Evolutionary conservation across 2,113 vertebrate species (phyloP).

Genomic region (Oryzias celebensis): DNA sequence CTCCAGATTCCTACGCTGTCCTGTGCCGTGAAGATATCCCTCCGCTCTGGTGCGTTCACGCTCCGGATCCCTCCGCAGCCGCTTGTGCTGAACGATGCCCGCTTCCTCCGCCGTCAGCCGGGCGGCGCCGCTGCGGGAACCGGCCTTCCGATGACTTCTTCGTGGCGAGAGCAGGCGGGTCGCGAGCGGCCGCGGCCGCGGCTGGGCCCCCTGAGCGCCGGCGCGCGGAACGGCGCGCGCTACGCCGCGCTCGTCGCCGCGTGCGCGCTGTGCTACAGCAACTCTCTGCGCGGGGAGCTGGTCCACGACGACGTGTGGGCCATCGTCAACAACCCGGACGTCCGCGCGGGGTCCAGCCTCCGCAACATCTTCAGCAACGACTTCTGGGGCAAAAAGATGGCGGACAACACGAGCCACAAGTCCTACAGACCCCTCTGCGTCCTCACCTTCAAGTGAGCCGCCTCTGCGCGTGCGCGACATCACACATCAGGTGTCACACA

Average conservation of each 20-base stretch:
- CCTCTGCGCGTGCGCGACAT: background rate
- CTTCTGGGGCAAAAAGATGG: conserved; percentile 97
- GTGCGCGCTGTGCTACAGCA: conserved; percentile 85
- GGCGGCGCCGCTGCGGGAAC: conserved; percentile 44
- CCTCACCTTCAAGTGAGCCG: conserved; percentile 92
- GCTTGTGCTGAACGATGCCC: background rate
- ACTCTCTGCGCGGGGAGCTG: conserved; percentile 89
- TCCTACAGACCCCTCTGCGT: conserved; percentile 94
- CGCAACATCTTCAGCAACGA: conserved; percentile 86
- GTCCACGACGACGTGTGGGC: conserved; percentile 98
- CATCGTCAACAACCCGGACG: conserved; percentile 93
- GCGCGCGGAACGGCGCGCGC: conserved; percentile 59
- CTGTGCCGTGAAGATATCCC: no score
- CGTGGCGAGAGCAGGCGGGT: conserved; percentile 44
- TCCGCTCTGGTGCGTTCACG: background rate
- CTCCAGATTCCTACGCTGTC: no score
- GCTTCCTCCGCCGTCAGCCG: conserved; percentile 13
- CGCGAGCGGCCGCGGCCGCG: conserved; percentile 26
- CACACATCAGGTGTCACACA: no score
- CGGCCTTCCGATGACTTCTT: conserved; percentile 73
- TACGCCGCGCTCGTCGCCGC: conserved; percentile 70
- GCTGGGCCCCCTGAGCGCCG: conserved; percentile 28
- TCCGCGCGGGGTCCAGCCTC: conserved; percentile 80
- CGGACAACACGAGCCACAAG: conserved; percentile 95
- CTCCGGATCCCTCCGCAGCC: background rate